Evolutionary conservation across 2,113 vertebrate species (phyloP).

Genomic region (Pollimyrus isidori): DNA sequence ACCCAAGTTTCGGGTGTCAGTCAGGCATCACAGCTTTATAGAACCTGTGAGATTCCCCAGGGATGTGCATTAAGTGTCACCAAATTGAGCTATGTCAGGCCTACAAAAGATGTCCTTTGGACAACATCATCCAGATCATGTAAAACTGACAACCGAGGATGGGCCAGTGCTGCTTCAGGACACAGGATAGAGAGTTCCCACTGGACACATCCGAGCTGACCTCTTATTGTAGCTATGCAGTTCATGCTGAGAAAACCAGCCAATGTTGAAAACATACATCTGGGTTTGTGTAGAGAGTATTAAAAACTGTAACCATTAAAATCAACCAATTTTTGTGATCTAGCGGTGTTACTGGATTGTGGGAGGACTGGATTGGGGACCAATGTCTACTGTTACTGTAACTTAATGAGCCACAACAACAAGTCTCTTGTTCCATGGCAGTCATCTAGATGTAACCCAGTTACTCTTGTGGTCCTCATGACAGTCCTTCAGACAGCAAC

Average conservation of each 20-base stretch:
- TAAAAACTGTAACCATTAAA: not conserved
- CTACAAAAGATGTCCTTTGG: not conserved
- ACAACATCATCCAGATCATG: not conserved
- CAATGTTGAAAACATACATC: not conserved
- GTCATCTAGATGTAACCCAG: not conserved
- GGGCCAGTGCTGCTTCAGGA: not conserved
- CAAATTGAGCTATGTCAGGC: not conserved
- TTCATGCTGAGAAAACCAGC: not conserved
- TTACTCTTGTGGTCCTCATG: not conserved
- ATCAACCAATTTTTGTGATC: not conserved
- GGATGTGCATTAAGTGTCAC: not conserved
- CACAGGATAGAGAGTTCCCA: not conserved
- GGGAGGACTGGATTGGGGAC: not conserved
- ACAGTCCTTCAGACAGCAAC: not conserved
- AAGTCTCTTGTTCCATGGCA: not conserved
- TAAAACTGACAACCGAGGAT: not conserved
- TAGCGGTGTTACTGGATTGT: not conserved
- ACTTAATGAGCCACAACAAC: conserved; percentile 4
- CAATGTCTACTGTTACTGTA: conserved; percentile 7
- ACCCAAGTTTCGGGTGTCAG: not conserved
- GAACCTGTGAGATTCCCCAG: not conserved
- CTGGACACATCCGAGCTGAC: not conserved
- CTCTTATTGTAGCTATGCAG: not conserved
- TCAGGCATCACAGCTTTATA: not conserved
- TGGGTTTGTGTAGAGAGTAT: not conserved